These are phyloP conservation scores for Auanema freiburgensis DNA, from an alignment of 2,888 invertebrate genomes.

Conservation along the genomic window DNA sequence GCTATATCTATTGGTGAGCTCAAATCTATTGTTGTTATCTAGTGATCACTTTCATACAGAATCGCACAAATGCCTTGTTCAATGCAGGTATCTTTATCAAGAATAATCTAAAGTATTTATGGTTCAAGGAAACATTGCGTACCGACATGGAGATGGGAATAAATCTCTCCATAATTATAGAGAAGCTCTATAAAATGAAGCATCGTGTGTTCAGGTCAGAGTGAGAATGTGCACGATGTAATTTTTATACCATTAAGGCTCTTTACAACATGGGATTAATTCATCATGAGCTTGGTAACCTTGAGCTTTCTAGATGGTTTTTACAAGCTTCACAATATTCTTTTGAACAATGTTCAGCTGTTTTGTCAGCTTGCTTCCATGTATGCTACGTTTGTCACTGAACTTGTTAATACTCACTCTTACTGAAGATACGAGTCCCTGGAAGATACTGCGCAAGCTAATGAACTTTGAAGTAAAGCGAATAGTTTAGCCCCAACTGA, in stretches of 20 bases:
- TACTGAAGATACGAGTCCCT: slow-evolving; percentile 74
- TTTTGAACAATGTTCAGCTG: slow-evolving; percentile 76
- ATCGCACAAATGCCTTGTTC: slow-evolving; percentile 79
- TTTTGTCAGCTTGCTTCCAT: slow-evolving; percentile 80
- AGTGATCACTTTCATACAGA: too few relatives aligned
- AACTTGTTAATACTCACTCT: too few relatives aligned
- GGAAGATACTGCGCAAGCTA: slow-evolving; percentile 70
- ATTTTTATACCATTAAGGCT: too few relatives aligned
- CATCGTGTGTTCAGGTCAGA: slow-evolving; percentile 73
- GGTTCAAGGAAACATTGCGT: slow-evolving; percentile 81
- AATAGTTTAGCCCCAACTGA: slow-evolving; percentile 84
- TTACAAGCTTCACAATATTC: slow-evolving; percentile 76
- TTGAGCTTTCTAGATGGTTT: slow-evolving; percentile 80
- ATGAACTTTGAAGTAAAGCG: slow-evolving; percentile 69
- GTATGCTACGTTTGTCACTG: slow-evolving; percentile 60
- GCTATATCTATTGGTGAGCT: slow-evolving; percentile 78
- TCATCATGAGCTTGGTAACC: slow-evolving; percentile 74
- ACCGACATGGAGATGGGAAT: slow-evolving; percentile 70
- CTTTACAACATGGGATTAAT: slow-evolving; percentile 69
- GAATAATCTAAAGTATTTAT: slow-evolving; percentile 16
- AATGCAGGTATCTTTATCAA: slow-evolving; percentile 70
- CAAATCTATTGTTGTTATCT: too few relatives aligned
- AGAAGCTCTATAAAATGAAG: slow-evolving; percentile 79
- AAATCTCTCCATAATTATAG: slow-evolving; percentile 64
- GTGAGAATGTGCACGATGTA: slow-evolving; percentile 71